Percentiles rank a stretch among this genome's conserved stretches.
Conservation (phyloP, 2,797 vertebrate genomes). For the Neosilurus hyrtlii region DNA sequence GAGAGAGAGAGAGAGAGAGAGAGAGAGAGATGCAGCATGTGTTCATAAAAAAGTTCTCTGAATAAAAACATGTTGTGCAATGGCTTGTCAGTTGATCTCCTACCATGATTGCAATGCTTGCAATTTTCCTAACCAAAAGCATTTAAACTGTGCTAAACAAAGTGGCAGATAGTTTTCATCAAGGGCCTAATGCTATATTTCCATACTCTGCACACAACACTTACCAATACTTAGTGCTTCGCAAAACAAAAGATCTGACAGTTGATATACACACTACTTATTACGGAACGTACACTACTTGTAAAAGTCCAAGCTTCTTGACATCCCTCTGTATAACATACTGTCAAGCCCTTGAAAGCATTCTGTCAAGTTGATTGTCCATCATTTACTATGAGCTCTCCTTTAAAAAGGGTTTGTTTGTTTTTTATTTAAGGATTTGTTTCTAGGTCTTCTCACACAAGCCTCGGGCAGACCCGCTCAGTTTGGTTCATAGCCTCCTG, state of each 20-base stretch:
- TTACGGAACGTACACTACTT: conserved; percentile 5
- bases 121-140: conserved; percentile 17
- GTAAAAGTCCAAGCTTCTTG: background rate
- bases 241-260: background rate
- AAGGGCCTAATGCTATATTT: conserved; percentile 11
- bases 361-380: conserved; percentile 1
- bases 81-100: conserved; percentile 22
- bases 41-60: background rate
- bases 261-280: background rate
- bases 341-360: conserved; percentile 14
- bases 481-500: background rate
- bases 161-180: conserved; percentile 7
- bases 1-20: background rate
- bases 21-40: background rate
- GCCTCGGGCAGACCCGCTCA: background rate
- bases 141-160: conserved; percentile 27
- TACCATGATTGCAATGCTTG: background rate
- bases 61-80: conserved; percentile 21
- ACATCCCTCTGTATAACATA: background rate
- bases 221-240: background rate
- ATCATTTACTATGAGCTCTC: background rate
- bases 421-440: background rate
- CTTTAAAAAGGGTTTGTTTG: background rate
- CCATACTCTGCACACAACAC: background rate
- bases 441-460: background rate